Evolutionary conservation across 2,113 vertebrate species (phyloP), one percentile per base, ranked within the genome.

Genomic region (Lethenteron reissneri): DNA sequence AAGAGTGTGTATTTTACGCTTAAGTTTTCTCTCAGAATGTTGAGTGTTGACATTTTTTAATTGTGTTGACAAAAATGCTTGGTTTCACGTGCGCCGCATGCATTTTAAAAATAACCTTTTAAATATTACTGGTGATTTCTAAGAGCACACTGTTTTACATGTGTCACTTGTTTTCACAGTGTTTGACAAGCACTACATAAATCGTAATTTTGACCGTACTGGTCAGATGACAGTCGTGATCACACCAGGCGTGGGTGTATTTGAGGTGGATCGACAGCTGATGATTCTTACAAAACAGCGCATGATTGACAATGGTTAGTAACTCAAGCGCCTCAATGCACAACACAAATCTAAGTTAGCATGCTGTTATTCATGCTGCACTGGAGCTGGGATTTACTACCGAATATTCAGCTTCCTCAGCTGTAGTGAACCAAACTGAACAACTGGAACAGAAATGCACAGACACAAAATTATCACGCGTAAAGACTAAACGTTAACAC

Each of bases 161-260:
- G 41, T 41, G 41, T 71, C 59, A 57, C 62, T 71, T 41, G 57
- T 58, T 25, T 19, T 25, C 5, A 3, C 75, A 99, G 94, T 99
- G 73, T 99, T 99, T 72, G 94, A 99, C 80, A 99, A 99, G 75
- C 94, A 99, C 74, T 99, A 92, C 78, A 95, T 97, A 82, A 99
- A 99, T 81, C 86, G 94, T 2, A 99, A 99, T 81, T 99, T 99
- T 2, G 94, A 99, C 76, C 87, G 94, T 56, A 95, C 94, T 0
- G 94, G 94, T 2, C 94, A 99, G 82, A 99, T 99, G 92, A 92
- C 92, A 0, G 94, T 99, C 76, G 94, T 99, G 57, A 95, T 99
- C 80, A 99, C 94, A 0, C 91, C 94, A 0, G 94, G 92, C 0
- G 92, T 97, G 25, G 94, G 91, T 0, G 94, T 99, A 57, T 96